These are phyloP conservation scores for Neoarius graeffei DNA, from an alignment of 2,113 vertebrate genomes.

Conservation along the genomic window DNA sequence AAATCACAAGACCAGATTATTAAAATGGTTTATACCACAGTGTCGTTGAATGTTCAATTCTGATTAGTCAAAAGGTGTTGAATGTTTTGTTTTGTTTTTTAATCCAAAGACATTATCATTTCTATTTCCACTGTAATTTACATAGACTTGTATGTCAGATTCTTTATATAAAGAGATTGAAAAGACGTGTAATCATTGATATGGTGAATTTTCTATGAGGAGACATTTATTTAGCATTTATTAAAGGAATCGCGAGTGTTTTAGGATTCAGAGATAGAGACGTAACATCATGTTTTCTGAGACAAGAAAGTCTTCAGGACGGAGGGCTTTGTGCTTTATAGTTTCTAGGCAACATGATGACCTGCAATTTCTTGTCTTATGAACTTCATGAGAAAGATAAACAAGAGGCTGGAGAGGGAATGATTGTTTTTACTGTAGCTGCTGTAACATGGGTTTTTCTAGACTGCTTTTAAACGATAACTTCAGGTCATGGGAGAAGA, in stretches of 20 bases:
- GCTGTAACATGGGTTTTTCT: too few relatives aligned
- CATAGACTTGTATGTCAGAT: neutral
- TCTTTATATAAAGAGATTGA: neutral
- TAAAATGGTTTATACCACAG: neutral
- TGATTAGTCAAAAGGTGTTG: neutral
- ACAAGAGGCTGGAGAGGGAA: neutral
- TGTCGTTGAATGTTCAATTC: neutral
- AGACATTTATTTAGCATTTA: neutral
- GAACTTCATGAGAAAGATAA: neutral
- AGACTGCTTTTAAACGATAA: too few relatives aligned
- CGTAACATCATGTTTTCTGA: neutral
- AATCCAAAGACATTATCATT: neutral
- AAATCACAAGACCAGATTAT: neutral
- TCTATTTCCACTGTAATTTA: neutral
- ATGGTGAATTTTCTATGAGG: neutral
- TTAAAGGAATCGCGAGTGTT: neutral
- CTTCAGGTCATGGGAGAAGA: too few relatives aligned
- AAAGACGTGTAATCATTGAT: neutral
- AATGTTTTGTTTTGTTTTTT: neutral
- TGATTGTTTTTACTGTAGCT: neutral
- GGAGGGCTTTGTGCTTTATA: neutral
- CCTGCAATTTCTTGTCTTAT: neutral
- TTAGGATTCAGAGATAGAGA: neutral
- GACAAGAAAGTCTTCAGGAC: neutral
- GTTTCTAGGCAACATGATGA: neutral